A percentile compares a stretch with the other conserved stretches of the same genome.
Evolutionary conservation across 1,140 invertebrate genomes (phyloP).

Genomic region (Vanessa atalanta): DNA sequence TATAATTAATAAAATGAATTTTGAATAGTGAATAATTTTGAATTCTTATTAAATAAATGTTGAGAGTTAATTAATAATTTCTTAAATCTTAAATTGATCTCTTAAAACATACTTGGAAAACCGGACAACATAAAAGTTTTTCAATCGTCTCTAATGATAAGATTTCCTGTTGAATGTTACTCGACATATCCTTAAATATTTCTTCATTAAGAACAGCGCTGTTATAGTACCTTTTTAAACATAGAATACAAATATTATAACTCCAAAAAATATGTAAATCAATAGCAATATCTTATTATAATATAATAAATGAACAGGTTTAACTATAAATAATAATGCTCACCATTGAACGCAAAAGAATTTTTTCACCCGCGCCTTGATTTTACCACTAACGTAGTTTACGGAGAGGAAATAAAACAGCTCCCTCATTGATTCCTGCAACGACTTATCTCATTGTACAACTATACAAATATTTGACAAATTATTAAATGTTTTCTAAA

Average conservation of each 20-base stretch:
- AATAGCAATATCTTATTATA: not conserved
- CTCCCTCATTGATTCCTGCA: slow-evolving; percentile 69
- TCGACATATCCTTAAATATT: slow-evolving; percentile 67
- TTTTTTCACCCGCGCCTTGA: slow-evolving; percentile 69
- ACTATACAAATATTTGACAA: no score
- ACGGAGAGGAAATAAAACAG: slow-evolving; percentile 72
- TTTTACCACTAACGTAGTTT: slow-evolving; percentile 70
- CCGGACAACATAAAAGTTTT: slow-evolving; percentile 55
- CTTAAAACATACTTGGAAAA: slow-evolving; percentile 59
- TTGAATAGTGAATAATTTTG: no score
- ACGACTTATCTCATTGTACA: not conserved
- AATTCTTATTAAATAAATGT: no score
- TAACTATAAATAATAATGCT: slow-evolving; percentile 26
- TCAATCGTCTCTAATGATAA: slow-evolving; percentile 67
- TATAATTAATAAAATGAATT: no score
- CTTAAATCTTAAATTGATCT: not conserved
- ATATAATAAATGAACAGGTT: not conserved
- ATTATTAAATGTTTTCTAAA: no score
- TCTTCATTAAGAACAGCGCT: slow-evolving; percentile 60
- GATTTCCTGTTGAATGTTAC: slow-evolving; percentile 68
- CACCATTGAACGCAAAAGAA: slow-evolving; percentile 74
- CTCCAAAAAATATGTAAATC: no score
- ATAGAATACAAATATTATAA: not conserved
- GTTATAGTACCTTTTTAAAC: slow-evolving; percentile 65
- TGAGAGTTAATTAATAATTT: no score